phyloP scores from a whole-genome alignment of 2,888 invertebrate species.

The Tillus elongatus region DNA sequence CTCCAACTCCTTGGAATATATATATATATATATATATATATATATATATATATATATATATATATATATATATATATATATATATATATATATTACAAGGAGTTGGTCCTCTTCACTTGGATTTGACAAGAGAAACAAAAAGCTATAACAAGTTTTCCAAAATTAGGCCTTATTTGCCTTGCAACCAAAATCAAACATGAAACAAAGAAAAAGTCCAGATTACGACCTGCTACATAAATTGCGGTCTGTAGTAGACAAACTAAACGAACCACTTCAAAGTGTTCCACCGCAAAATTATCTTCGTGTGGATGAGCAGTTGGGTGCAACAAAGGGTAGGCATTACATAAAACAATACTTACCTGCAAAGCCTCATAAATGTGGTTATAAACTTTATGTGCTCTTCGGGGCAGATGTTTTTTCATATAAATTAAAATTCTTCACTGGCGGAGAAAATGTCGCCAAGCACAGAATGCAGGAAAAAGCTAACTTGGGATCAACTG shows the following conservation, averaged over 20 bases:
- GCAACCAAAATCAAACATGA: slow-evolving; percentile 8
- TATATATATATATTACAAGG: too few relatives aligned
- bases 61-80: too few relatives aligned
- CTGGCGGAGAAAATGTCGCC: slow-evolving; percentile 12
- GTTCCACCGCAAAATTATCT: slow-evolving; percentile 7
- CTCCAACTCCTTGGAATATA: too few relatives aligned
- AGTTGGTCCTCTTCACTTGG: slow-evolving; percentile 2
- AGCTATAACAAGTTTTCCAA: not conserved
- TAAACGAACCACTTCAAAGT: slow-evolving; percentile 6
- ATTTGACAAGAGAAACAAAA: slow-evolving; percentile 1
- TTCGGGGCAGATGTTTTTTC: slow-evolving; percentile 10
- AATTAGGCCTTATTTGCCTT: slow-evolving; percentile 2
- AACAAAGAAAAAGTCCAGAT: slow-evolving; percentile 9
- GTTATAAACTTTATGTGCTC: slow-evolving; percentile 8
- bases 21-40: too few relatives aligned
- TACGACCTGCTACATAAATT: slow-evolving; percentile 8
- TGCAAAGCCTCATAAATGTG: slow-evolving; percentile 8
- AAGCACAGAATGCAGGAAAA: slow-evolving; percentile 6
- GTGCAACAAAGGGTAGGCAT: slow-evolving; percentile 10
- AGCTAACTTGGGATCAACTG: slow-evolving; percentile 5
- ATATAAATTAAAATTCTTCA: slow-evolving; percentile 11
- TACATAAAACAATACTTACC: slow-evolving; percentile 10
- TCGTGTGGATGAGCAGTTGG: slow-evolving; percentile 9
- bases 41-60: too few relatives aligned
- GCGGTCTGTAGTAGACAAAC: slow-evolving; percentile 6